Conservation (phyloP, 1,140 invertebrate species). For the Hirudo medicinalis region DNA sequence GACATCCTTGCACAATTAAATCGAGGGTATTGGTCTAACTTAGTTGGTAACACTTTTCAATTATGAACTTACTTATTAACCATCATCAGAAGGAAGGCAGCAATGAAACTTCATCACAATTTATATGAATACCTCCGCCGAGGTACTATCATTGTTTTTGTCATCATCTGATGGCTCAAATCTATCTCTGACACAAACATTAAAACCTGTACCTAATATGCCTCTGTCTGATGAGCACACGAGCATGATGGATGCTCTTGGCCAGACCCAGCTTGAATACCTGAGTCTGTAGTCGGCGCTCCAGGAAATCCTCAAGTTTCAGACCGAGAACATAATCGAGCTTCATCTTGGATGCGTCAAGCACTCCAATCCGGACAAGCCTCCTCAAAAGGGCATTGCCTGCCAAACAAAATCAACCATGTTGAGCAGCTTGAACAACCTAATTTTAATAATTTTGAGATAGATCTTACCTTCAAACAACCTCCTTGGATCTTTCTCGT, state of each 20-base stretch:
- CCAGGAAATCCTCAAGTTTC: constrained; percentile 97
- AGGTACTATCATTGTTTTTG: no score
- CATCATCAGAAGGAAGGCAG: no score
- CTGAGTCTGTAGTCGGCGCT: constrained; percentile 94
- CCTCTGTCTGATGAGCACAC: constrained; percentile 92
- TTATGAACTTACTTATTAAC: no score
- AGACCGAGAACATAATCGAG: constrained; percentile 99
- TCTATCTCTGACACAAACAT: no score
- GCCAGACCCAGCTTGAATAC: constrained; percentile 97
- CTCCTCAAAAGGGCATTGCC: constrained; percentile 94
- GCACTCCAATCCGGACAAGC: constrained; percentile 89
- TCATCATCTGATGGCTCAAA: no score
- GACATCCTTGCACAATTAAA: no score
- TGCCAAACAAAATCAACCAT: constrained; percentile 34
- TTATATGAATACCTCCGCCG: no score
- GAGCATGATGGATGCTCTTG: constrained; percentile 95
- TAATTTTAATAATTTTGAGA: no score
- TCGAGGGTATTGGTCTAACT: no score
- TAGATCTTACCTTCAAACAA: constrained; percentile 78
- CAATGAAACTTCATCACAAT: no score
- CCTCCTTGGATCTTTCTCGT: constrained; percentile 92
- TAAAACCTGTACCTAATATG: constrained; percentile 72
- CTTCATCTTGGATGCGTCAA: constrained; percentile 95
- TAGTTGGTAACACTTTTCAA: no score
- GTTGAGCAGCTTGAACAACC: no score